phyloP scores from a whole-genome alignment of 1,140 invertebrate genomes.

The Drosophila trapezifrons region DNA sequence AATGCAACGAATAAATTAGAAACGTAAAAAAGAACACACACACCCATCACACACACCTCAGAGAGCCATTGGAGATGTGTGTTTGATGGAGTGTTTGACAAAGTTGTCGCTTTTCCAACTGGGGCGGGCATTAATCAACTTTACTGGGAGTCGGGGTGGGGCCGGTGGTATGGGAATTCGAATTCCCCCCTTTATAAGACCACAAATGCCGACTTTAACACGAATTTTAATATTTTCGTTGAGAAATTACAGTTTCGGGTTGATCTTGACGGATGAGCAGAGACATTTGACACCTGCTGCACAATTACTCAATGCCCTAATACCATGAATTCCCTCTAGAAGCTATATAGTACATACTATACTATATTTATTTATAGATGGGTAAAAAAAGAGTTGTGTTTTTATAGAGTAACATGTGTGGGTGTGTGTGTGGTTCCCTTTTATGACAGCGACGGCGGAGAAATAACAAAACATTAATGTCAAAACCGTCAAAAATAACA shows the following conservation, averaged over 20 bases:
- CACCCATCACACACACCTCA: slow-evolving; percentile 25
- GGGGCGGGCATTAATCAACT: slow-evolving; percentile 65
- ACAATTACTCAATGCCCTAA: slow-evolving; percentile 76
- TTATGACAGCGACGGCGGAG: slow-evolving; percentile 68
- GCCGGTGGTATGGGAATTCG: slow-evolving; percentile 2
- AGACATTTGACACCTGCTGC: slow-evolving; percentile 79
- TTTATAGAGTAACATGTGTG: slow-evolving; percentile 57
- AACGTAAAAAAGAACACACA: slow-evolving; percentile 31
- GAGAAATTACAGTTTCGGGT: slow-evolving; percentile 69
- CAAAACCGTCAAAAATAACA: slow-evolving; percentile 76
- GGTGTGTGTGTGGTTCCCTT: slow-evolving; percentile 51
- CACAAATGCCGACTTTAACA: slow-evolving; percentile 74
- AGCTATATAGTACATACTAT: slow-evolving; percentile 17
- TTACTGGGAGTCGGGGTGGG: slow-evolving; percentile 1
- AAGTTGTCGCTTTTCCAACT: slow-evolving; percentile 65
- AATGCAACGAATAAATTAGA: slow-evolving; percentile 41
- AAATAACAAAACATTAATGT: slow-evolving; percentile 80
- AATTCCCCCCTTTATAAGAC: slow-evolving; percentile 62
- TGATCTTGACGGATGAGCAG: slow-evolving; percentile 48
- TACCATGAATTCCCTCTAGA: slow-evolving; percentile 58
- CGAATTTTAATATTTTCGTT: slow-evolving; percentile 74
- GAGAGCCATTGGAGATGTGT: slow-evolving; percentile 61
- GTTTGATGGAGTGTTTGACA: slow-evolving; percentile 82
- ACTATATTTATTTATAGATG: slow-evolving; percentile 57
- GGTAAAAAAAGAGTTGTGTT: slow-evolving; percentile 69